Evolutionary conservation across 2,797 vertebrate species (phyloP).

Genomic region (Rhinogobio ventralis): DNA sequence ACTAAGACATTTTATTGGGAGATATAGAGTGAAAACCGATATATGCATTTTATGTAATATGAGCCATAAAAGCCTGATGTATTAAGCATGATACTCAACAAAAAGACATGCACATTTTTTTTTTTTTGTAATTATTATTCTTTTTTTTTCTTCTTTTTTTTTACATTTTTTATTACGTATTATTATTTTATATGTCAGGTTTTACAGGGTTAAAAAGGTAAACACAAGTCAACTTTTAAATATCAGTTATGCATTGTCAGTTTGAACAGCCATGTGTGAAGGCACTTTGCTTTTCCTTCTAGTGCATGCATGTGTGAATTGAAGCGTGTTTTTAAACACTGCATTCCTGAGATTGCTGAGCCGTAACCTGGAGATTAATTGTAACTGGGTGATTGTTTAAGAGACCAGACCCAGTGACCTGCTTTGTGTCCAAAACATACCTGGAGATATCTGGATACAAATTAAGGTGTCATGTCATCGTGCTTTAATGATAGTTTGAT

Average conservation of each 20-base stretch:
- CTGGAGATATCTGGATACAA: not conserved
- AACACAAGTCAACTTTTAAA: not conserved
- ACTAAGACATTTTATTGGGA: not conserved
- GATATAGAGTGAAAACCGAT: not conserved
- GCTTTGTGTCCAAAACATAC: not conserved
- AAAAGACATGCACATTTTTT: not conserved
- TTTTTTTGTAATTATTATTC: too few relatives aligned
- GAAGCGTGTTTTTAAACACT: constrained; percentile 65
- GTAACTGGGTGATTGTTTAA: constrained; percentile 80
- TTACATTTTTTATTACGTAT: not conserved
- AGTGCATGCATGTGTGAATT: constrained; percentile 52
- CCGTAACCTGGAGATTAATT: constrained; percentile 77
- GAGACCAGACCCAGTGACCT: constrained; percentile 69
- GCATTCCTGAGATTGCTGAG: constrained; percentile 89
- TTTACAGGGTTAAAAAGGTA: not conserved
- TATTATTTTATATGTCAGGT: not conserved
- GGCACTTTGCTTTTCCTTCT: constrained; percentile 14
- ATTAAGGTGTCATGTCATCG: not conserved
- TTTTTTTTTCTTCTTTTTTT: too few relatives aligned
- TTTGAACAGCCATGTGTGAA: constrained; percentile 27
- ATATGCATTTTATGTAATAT: not conserved
- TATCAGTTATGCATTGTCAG: not conserved
- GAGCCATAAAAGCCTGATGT: too few relatives aligned
- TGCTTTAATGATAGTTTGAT: not conserved
- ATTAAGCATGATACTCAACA: not conserved